A percentile compares a stretch with the other conserved stretches of the same genome.
Evolutionary conservation across 1,140 invertebrate species (phyloP).

Genomic region (Apis florea): DNA sequence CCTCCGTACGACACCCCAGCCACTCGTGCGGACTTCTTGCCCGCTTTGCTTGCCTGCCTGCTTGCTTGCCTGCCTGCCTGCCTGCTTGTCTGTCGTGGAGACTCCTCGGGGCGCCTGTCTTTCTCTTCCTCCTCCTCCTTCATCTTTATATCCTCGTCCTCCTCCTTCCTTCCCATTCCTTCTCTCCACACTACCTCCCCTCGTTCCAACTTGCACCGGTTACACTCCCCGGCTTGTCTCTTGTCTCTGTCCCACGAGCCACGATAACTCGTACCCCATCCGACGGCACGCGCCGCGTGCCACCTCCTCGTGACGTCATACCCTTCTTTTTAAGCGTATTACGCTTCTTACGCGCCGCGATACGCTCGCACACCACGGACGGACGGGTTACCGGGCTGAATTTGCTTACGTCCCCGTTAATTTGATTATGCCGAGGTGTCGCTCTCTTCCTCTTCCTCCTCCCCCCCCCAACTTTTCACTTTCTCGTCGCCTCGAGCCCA

Average conservation of each 20-base stretch:
- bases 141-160: neutral
- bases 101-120: constrained; percentile 62
- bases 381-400: constrained; percentile 22
- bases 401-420: constrained; percentile 1
- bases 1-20: constrained; percentile 64
- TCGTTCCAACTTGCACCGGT: constrained; percentile 32
- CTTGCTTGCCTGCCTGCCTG: constrained; percentile 40
- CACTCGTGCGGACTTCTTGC: constrained; percentile 64
- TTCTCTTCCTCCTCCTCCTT: constrained; percentile 54
- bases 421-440: constrained; percentile 21
- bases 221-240: constrained; percentile 30
- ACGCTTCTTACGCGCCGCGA: constrained; percentile 61
- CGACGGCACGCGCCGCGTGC: constrained; percentile 75
- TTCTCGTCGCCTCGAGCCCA: neutral
- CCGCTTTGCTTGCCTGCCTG: constrained; percentile 21
- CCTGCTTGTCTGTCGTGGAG: constrained; percentile 40
- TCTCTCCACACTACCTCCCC: constrained; percentile 1
- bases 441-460: no score
- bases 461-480: no score
- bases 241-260: constrained; percentile 42
- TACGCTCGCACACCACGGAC: constrained; percentile 8
- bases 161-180: neutral
- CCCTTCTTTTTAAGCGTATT: constrained; percentile 65
- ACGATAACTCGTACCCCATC: constrained; percentile 64
- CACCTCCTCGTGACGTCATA: constrained; percentile 74